Evolutionary conservation across 1,140 invertebrate genomes (phyloP).

Genomic region (Drosophila arizonae): DNA sequence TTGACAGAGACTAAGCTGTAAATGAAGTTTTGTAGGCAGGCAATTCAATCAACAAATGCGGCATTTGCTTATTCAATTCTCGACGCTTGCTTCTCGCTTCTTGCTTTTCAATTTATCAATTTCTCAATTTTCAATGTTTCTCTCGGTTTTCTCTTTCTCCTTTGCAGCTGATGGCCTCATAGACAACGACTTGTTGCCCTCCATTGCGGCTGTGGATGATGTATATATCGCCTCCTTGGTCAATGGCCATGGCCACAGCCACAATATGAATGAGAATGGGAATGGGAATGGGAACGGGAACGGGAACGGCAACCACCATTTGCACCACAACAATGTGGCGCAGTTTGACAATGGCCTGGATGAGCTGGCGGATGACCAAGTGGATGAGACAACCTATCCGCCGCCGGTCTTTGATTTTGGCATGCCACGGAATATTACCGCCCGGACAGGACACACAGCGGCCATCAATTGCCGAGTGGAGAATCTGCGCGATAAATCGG

Average conservation of each 20-base stretch:
- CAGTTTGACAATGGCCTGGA: slow-evolving; percentile 64
- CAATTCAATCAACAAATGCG: slow-evolving; percentile 46
- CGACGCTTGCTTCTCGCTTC: not conserved
- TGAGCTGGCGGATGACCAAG: slow-evolving; percentile 43
- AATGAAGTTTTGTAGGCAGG: slow-evolving; percentile 36
- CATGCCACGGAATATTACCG: slow-evolving; percentile 91
- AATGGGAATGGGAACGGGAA: slow-evolving; percentile 6
- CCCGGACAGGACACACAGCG: slow-evolving; percentile 91
- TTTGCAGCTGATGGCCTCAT: slow-evolving; percentile 47
- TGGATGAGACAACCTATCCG: slow-evolving; percentile 64
- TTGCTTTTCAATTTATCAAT: not conserved
- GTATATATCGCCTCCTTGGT: slow-evolving; percentile 68
- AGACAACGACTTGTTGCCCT: slow-evolving; percentile 64
- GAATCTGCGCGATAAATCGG: slow-evolving; percentile 92
- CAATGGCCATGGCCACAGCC: slow-evolving; percentile 51
- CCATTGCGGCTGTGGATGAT: slow-evolving; percentile 62
- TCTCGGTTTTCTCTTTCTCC: not conserved
- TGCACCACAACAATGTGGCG: slow-evolving; percentile 45
- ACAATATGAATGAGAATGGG: slow-evolving; percentile 16
- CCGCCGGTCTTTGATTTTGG: slow-evolving; percentile 90
- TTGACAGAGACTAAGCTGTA: slow-evolving; percentile 33
- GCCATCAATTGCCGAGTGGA: slow-evolving; percentile 92
- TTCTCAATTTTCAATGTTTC: not conserved
- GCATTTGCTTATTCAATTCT: slow-evolving; percentile 44
- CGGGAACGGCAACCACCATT: slow-evolving; percentile 20